A percentile compares a stretch with the other conserved stretches of the same genome.
Conservation (phyloP, 2,888 invertebrate genomes). For the Stenurella melanura region DNA sequence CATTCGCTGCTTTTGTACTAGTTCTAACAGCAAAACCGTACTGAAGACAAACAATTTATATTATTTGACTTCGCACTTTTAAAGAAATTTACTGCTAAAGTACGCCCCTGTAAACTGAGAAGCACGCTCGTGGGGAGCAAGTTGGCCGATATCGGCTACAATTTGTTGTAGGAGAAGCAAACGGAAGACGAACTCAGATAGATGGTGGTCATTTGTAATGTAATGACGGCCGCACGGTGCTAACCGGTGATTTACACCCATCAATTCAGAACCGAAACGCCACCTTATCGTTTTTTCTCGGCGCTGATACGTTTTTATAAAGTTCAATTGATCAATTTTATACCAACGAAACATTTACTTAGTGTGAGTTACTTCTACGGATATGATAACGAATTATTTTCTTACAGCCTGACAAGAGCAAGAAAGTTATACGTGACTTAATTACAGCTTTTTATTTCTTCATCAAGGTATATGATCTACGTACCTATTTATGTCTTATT, state of each 20-base stretch:
- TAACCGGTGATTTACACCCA: conserved; percentile 70
- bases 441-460: no score
- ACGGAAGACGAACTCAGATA: conserved; percentile 68
- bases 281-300: conserved; percentile 56
- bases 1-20: not conserved
- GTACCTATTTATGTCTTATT: no score
- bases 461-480: no score
- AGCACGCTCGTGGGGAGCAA: conserved; percentile 27
- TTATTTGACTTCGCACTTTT: not conserved
- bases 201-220: conserved; percentile 70
- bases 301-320: conserved; percentile 46
- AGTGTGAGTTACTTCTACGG: conserved; percentile 1
- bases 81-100: not conserved
- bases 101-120: conserved; percentile 1
- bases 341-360: conserved; percentile 44
- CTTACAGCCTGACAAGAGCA: not conserved
- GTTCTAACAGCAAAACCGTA: not conserved
- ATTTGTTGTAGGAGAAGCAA: conserved; percentile 49
- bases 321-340: conserved; percentile 46
- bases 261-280: conserved; percentile 62
- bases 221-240: conserved; percentile 68
- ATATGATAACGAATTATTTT: conserved; percentile 21
- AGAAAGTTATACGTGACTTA: no score
- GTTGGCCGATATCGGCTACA: conserved; percentile 33
- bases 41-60: not conserved